Base-by-base conservation (phyloP, 2,797 vertebrate genomes). In the Linurgus olivaceus region DNA sequence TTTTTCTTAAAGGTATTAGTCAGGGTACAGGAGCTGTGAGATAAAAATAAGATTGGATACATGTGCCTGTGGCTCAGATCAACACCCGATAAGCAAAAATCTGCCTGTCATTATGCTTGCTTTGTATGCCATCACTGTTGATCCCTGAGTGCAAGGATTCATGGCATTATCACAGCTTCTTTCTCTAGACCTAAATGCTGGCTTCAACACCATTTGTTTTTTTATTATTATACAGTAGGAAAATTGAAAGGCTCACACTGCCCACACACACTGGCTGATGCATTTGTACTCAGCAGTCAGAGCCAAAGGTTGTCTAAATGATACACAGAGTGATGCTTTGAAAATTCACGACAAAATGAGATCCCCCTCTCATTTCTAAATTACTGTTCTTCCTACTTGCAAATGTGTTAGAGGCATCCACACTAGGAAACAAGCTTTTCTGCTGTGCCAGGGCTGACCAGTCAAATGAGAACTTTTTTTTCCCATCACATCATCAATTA, bases 151-250 rank as follows among this genome's bases (percentile, higher is more conserved):
- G 75, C 93, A 93, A 85, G 78, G 84, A 96, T 77, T 96, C 92
- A 31, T 92, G 91, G 84, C 92, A 96, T 97, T 97, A 96, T 94
- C 94, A 90, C 94, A 97, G 95, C 94, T 95, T 96, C 92, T 51
- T 89, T 90, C 93, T 77, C 78, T 62, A 93, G 81, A 88, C 65
- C 91, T 94, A 96, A 96, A 94, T 62, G 78, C 84, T 72, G 84
- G 47, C 90, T 95, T 93, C 67, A 40, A 42, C 45, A 93, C 51
- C 62, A 88, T 96, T 95, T 95, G 71, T 0, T 37, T 94, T 92
- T 95, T 86, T 92, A 89, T 92, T 96, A 93, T 95, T 94, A 95
- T 58, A 93, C 51, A 92, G 86, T 35, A 92, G 84, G 72, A 92
- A 96, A 93, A 96, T 72, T 86, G 93, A 91, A 65, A 26, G 58